Evolutionary conservation across 2,113 vertebrate genomes (phyloP).

Genomic region (Lates calcarifer): DNA sequence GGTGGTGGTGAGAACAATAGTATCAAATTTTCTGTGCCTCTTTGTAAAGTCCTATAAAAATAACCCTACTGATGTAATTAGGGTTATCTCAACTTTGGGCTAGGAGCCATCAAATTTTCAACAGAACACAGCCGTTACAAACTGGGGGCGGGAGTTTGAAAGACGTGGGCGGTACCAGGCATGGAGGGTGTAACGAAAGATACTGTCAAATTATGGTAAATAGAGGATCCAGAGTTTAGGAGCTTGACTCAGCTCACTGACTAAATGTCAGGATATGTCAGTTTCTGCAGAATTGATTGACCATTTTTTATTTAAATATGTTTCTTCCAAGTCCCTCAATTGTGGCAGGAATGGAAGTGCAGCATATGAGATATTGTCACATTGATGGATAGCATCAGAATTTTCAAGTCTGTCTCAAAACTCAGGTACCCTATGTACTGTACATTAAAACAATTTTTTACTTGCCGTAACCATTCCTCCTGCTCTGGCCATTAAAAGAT

Average conservation of each 20-base stretch:
- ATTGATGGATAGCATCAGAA: neutral
- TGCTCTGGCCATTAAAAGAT: neutral
- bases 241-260: neutral
- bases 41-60: neutral
- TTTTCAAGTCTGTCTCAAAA: neutral
- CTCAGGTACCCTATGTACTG: neutral
- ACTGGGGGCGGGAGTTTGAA: neutral
- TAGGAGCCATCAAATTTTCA: neutral
- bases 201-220: neutral
- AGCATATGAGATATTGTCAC: neutral
- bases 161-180: neutral
- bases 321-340: rapidly evolving
- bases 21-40: neutral
- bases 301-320: neutral
- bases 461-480: neutral
- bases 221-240: neutral
- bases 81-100: neutral
- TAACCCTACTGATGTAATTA: neutral
- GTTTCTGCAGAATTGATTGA: neutral
- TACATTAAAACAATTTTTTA: neutral
- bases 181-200: neutral
- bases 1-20: neutral
- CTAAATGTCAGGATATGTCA: neutral
- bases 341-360: rapidly evolving
- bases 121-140: neutral